Conservation (phyloP, 2,113 vertebrate species). For the Addax nasomaculatus region DNA sequence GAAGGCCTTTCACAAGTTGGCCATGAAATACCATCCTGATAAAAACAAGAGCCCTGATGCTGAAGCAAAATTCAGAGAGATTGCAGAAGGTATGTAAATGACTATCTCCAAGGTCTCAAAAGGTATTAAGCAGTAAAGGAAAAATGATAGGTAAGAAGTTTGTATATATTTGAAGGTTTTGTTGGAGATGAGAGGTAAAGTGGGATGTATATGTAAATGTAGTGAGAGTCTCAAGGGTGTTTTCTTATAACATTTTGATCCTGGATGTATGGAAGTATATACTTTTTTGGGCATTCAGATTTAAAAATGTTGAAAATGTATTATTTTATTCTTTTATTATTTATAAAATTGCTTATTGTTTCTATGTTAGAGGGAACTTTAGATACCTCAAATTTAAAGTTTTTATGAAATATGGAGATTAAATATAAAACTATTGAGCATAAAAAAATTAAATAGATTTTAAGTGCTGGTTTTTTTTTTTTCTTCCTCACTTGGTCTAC, state of each 20-base stretch:
- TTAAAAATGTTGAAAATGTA: conserved; percentile 24
- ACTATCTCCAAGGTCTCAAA: not conserved
- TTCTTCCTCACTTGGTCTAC: not conserved
- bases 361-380: not conserved
- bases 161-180: not conserved
- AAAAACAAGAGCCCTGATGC: conserved; percentile 95
- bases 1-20: conserved; percentile 96
- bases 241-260: not conserved
- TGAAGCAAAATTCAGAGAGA: conserved; percentile 94
- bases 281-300: not conserved
- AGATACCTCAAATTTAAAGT: not conserved
- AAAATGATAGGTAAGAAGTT: not conserved
- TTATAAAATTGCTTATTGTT: not conserved
- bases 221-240: not conserved
- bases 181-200: not conserved
- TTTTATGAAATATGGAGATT: conserved; percentile 4
- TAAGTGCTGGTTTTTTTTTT: not conserved
- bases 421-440: not conserved
- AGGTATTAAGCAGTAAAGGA: not conserved
- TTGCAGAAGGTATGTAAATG: conserved; percentile 90
- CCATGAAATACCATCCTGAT: conserved; percentile 97
- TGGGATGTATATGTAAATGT: not conserved
- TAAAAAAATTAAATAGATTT: not conserved
- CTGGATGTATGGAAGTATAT: not conserved
- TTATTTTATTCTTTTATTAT: not conserved